These are phyloP conservation scores for Electrona antarctica DNA, from an alignment of 2,113 vertebrate species.

Conservation along the genomic window DNA sequence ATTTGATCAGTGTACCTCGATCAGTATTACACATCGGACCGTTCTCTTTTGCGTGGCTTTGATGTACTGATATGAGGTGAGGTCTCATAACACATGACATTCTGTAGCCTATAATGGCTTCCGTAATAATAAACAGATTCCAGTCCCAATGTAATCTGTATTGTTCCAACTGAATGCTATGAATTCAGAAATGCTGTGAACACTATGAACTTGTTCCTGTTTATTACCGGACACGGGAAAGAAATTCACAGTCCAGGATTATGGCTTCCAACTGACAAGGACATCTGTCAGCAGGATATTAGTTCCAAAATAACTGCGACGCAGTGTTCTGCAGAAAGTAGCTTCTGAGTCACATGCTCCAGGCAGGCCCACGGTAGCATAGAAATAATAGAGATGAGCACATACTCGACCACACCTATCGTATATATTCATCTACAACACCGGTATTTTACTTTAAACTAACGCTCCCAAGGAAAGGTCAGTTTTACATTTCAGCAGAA, in stretches of 20 bases:
- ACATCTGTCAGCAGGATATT: background rate
- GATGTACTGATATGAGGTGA: slow-evolving; percentile 29
- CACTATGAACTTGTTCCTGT: too few species aligned
- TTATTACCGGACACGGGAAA: background rate
- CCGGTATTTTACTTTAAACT: slow-evolving; percentile 58
- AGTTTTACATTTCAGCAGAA: slow-evolving; percentile 46
- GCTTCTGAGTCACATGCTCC: background rate
- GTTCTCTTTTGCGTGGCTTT: slow-evolving; percentile 28
- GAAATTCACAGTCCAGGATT: background rate
- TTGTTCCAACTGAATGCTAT: too few species aligned
- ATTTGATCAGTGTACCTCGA: slow-evolving; percentile 24
- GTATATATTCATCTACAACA: slow-evolving; percentile 26
- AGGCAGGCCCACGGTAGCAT: slow-evolving; percentile 11
- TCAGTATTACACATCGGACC: slow-evolving; percentile 22
- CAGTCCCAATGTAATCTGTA: too few species aligned
- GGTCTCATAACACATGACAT: slow-evolving; percentile 14
- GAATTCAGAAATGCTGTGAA: too few species aligned
- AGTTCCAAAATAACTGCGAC: background rate
- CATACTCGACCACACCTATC: slow-evolving; percentile 18
- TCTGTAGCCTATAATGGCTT: too few species aligned
- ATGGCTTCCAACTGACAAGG: background rate
- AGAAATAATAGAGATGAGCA: slow-evolving; percentile 38
- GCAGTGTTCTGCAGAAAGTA: background rate
- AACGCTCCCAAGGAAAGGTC: slow-evolving; percentile 38
- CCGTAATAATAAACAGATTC: too few species aligned